A percentile compares a stretch with the other conserved stretches of the same genome.
Conservation (phyloP, 2,888 invertebrate genomes). For the Macrophya alboannulata region DNA sequence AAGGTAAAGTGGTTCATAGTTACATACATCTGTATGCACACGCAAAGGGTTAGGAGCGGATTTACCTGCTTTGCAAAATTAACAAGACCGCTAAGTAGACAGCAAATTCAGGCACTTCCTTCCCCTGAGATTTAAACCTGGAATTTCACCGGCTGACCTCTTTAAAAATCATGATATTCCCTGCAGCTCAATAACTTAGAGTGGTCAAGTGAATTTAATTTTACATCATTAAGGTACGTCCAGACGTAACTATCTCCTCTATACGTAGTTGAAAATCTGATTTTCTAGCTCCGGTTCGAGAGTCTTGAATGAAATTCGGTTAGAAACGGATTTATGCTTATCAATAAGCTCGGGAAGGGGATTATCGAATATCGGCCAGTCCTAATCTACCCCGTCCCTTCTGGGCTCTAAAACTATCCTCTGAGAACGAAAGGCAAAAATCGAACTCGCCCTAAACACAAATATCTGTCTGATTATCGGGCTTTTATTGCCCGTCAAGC, state of each 20-base stretch:
- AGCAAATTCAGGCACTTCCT: constrained; percentile 33
- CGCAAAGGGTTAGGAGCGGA: background rate
- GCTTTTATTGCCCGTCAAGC: constrained; percentile 9
- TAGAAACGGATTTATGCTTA: background rate
- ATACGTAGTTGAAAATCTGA: background rate
- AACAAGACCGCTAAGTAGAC: constrained; percentile 33
- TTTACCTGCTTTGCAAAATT: constrained; percentile 31
- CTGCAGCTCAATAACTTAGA: background rate
- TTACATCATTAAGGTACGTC: background rate
- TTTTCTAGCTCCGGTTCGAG: background rate
- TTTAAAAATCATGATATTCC: constrained; percentile 9
- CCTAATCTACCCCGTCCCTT: constrained; percentile 22
- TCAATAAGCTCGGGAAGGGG: background rate
- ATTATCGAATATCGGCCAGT: background rate
- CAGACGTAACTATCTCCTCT: background rate
- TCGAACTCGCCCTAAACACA: background rate
- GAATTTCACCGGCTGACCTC: background rate
- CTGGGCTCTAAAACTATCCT: background rate
- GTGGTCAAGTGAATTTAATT: constrained; percentile 16
- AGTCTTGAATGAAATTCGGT: background rate
- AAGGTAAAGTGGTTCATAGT: background rate
- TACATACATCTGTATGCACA: background rate
- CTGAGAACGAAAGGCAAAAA: background rate
- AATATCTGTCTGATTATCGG: constrained; percentile 42
- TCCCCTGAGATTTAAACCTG: constrained; percentile 22